Evolutionary conservation across 2,888 invertebrate species (phyloP).

Genomic region (Tetragnatha montana): DNA sequence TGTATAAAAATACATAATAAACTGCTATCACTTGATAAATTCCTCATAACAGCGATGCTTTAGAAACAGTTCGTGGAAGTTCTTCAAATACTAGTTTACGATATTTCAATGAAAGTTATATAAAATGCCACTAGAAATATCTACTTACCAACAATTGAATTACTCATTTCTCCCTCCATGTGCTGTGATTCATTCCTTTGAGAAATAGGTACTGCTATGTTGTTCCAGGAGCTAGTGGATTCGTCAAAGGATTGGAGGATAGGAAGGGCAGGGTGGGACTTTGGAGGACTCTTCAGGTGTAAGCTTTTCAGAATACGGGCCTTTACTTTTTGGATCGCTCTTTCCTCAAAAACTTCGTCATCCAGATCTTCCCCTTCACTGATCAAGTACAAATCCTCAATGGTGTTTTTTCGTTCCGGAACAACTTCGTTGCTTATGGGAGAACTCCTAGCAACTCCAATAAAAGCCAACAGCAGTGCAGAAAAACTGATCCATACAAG

Average conservation of each 20-base stretch:
- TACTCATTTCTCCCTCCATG: constrained; percentile 17
- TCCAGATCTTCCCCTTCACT: constrained; percentile 31
- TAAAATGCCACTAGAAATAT: neutral
- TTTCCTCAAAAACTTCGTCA: constrained; percentile 8
- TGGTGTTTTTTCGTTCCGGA: neutral
- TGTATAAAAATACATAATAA: no score
- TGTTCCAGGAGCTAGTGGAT: constrained; percentile 24
- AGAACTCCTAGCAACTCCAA: neutral
- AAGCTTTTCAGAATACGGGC: constrained; percentile 32
- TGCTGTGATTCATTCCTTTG: neutral
- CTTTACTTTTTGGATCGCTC: constrained; percentile 39
- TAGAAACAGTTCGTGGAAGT: no score
- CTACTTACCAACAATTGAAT: constrained; percentile 39
- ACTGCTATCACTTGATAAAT: no score
- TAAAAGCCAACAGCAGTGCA: neutral
- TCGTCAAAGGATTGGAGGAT: neutral
- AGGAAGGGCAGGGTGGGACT: constrained; percentile 27
- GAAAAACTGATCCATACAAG: neutral
- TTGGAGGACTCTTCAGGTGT: constrained; percentile 21
- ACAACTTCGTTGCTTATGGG: constrained; percentile 1
- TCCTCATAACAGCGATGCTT: no score
- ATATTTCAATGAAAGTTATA: no score
- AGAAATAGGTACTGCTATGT: neutral
- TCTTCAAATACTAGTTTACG: no score
- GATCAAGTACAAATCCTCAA: constrained; percentile 34